Evolutionary conservation across 2,113 vertebrate species (phyloP).

Genomic region (Hyaena hyaena): DNA sequence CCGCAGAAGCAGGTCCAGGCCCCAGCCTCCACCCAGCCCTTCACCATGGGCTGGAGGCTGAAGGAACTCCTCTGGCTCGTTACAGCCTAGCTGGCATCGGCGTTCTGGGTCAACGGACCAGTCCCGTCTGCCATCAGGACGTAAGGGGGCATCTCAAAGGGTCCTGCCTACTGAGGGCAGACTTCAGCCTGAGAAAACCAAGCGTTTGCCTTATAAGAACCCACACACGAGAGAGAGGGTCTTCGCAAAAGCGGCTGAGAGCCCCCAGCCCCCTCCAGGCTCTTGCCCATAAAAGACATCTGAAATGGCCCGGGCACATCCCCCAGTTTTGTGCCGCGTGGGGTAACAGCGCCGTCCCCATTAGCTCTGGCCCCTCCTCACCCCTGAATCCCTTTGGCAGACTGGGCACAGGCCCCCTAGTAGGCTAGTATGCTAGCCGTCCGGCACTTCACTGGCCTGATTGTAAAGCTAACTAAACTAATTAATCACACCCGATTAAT

Average conservation of each 20-base stretch:
- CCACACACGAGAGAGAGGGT: fast-evolving
- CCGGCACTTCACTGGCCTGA: conserved; percentile 86
- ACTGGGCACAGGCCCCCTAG: conserved; percentile 29
- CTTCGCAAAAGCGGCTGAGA: conserved; percentile 32
- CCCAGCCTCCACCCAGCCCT: background rate
- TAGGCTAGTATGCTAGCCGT: background rate
- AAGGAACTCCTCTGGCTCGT: too few species aligned
- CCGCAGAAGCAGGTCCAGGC: too few species aligned
- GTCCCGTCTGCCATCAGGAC: background rate
- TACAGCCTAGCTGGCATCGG: fast-evolving
- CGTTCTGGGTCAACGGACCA: background rate
- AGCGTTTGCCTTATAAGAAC: background rate
- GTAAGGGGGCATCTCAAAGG: background rate
- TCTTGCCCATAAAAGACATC: conserved; percentile 57
- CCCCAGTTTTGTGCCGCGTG: background rate
- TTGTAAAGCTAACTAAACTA: conserved; percentile 91
- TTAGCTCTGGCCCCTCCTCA: background rate
- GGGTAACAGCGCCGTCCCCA: background rate
- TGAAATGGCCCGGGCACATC: conserved; percentile 14
- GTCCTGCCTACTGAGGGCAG: fast-evolving
- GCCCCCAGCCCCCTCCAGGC: background rate
- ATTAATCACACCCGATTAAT: conserved; percentile 94
- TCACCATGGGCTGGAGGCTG: fast-evolving
- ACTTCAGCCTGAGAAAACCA: fast-evolving
- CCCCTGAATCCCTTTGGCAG: background rate